Base-by-base conservation (phyloP, 2,113 vertebrate genomes). In the Puntigrus tetrazona region DNA sequence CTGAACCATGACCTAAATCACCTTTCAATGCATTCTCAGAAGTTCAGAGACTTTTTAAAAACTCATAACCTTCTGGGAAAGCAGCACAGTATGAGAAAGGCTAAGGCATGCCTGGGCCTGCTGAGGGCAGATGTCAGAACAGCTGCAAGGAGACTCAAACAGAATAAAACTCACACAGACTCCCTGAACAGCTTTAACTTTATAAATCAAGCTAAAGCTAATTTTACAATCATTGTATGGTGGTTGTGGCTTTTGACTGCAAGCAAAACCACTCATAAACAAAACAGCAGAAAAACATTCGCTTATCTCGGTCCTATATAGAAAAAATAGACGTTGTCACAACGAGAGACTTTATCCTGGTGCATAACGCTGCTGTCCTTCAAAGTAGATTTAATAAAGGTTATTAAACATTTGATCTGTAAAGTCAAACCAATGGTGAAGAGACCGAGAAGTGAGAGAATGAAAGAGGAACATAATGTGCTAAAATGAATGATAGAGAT, bases 391-490 rank as follows among this genome's bases (percentile, higher is more conserved):
- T 50, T 47, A 75, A 18, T 50, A 75, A 75, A 27, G 72, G 13
- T 31, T 75, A 47, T 20, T 50, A 31, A 69, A 22, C 4, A 22
- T 38, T 3, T 20, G 25, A 50, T 41, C 34, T 25, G 69, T 43
- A 25, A 72, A 72, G n/a, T 73, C 22, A 73, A 41, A n/a, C 25
- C 14, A 75, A 31, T 50, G 73, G 43, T 31, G 2, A 47, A n/a
- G 5, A 80, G 59, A 22, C 52, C 5, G 20, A 34, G 7, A 41
- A 45, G 25, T 0, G 0, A 61, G 52, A 45, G 31, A 52, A 25
- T 25, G 52, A 80, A 79, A 43, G 43, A 7, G 38, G 59, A 80
- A 80, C 78, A 65, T 25, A 80, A 67, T 67, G 78, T 80, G 78
- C 59, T 80, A 47, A 41, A 80, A 29, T 22, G 59, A 80, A 31